phyloP scores from a whole-genome alignment of 2,797 vertebrate genomes.

The Knipowitschia caucasica region DNA sequence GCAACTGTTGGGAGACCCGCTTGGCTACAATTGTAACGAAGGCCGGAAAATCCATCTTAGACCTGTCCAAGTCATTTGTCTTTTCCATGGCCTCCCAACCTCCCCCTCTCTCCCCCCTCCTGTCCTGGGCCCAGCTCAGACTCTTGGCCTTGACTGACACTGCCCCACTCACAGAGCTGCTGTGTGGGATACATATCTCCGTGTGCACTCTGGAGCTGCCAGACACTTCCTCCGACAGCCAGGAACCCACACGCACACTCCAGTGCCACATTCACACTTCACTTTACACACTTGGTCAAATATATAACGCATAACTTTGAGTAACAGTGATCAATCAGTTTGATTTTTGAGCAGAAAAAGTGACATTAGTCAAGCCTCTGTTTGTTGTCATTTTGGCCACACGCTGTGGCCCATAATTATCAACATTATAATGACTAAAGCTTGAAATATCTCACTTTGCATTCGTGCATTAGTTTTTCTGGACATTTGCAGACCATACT shows the following conservation, averaged over 20 bases:
- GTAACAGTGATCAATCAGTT: background rate
- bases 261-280: slow-evolving; percentile 8
- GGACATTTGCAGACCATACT: too few relatives aligned
- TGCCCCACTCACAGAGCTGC: slow-evolving; percentile 31
- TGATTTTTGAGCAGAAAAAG: too few relatives aligned
- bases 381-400: too few relatives aligned
- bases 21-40: slow-evolving; percentile 58
- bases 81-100: slow-evolving; percentile 51
- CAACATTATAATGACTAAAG: too few relatives aligned
- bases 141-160: slow-evolving; percentile 57
- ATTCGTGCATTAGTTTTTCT: too few relatives aligned
- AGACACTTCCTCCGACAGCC: slow-evolving; percentile 65
- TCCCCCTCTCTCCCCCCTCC: slow-evolving; percentile 23
- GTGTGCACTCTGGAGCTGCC: slow-evolving; percentile 62
- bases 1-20: slow-evolving; percentile 47
- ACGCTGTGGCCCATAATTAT: too few relatives aligned
- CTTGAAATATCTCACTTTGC: too few relatives aligned
- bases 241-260: slow-evolving; percentile 16
- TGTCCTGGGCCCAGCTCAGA: slow-evolving; percentile 27
- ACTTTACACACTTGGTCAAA: background rate
- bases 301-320: background rate
- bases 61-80: slow-evolving; percentile 67
- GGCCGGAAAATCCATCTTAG: slow-evolving; percentile 68
- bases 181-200: slow-evolving; percentile 58
- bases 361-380: too few relatives aligned